These are phyloP conservation scores for Australoheros scitulus DNA, from an alignment of 2,113 vertebrate species.

Conservation along the genomic window DNA sequence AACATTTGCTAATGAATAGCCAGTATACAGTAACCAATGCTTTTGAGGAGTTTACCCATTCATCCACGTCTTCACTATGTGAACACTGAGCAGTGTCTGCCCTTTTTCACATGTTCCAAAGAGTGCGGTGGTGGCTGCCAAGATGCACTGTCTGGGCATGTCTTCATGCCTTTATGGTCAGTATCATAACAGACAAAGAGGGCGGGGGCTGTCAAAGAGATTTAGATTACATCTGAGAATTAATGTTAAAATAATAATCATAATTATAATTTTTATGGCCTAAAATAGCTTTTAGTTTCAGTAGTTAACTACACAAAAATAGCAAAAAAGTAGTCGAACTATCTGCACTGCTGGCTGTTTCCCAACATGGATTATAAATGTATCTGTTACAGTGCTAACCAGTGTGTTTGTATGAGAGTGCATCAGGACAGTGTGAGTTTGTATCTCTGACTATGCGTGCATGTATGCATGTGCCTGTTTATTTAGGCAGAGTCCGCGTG, in stretches of 20 bases:
- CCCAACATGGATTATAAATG: neutral
- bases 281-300: neutral
- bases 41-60: conserved; percentile 2
- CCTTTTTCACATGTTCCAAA: neutral
- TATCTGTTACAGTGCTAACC: conserved; percentile 6
- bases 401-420: conserved; percentile 34
- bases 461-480: conserved; percentile 60
- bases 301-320: neutral
- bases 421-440: conserved; percentile 19
- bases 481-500: conserved; percentile 47
- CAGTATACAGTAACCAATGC: neutral
- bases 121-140: neutral
- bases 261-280: neutral
- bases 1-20: neutral
- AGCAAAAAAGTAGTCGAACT: conserved; percentile 14
- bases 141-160: neutral
- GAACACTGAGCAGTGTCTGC: neutral
- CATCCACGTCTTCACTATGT: neutral
- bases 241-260: neutral
- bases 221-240: neutral
- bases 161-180: conserved; percentile 3
- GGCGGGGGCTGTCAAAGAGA: neutral
- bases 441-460: conserved; percentile 22
- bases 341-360: conserved; percentile 14
- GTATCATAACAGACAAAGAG: neutral